Base-by-base conservation (phyloP, 2,888 invertebrate genomes). In the Diaperis boleti region DNA sequence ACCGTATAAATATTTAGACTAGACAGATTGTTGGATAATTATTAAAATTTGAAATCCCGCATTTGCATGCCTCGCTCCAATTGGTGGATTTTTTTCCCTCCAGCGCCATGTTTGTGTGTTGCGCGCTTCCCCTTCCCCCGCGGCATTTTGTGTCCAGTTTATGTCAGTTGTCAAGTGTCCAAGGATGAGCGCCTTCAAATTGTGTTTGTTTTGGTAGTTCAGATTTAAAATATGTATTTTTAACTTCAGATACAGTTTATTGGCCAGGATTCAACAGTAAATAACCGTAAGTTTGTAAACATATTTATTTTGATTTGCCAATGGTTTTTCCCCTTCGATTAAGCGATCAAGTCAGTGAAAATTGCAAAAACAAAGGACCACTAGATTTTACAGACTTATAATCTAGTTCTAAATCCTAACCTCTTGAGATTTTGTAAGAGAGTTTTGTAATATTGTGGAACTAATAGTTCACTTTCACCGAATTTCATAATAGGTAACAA, bases 401-500 rank as follows among this genome's bases (percentile, higher is more conserved):
- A 39, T n/a, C n/a, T n/a, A 33, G 33, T 33, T 45, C 29, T 13
- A 5, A 22, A 11, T 26, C 11, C 4, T 29, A 45, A n/a, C 11
- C 31, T 33, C 13, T 18, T n/a, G n/a, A n/a, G n/a, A n/a, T n/a
- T n/a, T n/a, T 33, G 20, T 26, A 29, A 56, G 33, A 42, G 13
- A 14, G 29, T 61, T 54, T 47, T 47, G 55, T 10, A 61, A 61
- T 47, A 45, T 10, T 35, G 52, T 29, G 33, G 33, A 33, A 33
- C 47, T 18, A 31, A 50, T 35, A 57, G 31, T 59, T 61, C 54
- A 69, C 71, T 71, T 71, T 71, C 71, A 71, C 71, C 59, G 22
- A 64, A 66, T 72, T 70, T 70, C 70, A 64, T 69, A 69, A 70
- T 66, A 52, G n/a, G 47, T 11, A 59, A 54, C 60, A 69, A 63